A percentile compares a stretch with the other conserved stretches of the same genome.
These are phyloP conservation scores for Cabera pusaria DNA, from an alignment of 2,888 invertebrate species.

Conservation along the genomic window DNA sequence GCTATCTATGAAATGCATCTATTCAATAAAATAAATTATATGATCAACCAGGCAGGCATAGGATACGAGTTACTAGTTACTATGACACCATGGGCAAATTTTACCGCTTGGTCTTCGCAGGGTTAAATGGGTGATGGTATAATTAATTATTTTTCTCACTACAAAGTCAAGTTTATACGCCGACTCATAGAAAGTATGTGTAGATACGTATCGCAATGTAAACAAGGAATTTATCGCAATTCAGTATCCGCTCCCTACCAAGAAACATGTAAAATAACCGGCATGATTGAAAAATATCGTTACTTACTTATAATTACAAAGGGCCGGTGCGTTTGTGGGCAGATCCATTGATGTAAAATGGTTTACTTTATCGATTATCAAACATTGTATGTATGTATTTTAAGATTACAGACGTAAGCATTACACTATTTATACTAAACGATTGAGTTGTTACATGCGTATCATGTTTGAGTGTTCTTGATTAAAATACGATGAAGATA, in stretches of 20 bases:
- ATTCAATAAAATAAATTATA: too few species aligned
- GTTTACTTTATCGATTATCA: constrained; percentile 60
- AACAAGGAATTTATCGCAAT: constrained; percentile 60
- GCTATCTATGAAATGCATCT: too few species aligned
- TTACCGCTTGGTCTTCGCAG: constrained; percentile 5
- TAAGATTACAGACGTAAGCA: constrained; percentile 50
- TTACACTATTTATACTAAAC: constrained; percentile 44
- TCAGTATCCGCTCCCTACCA: constrained; percentile 58
- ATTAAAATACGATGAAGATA: constrained; percentile 37
- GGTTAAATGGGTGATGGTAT: too few species aligned
- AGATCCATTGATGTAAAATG: constrained; percentile 52
- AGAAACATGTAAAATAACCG: constrained; percentile 50
- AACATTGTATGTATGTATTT: constrained; percentile 50
- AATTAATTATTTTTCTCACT: constrained; percentile 18
- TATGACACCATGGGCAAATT: neutral
- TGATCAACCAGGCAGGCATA: too few species aligned
- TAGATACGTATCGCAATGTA: constrained; percentile 55
- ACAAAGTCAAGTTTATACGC: constrained; percentile 34
- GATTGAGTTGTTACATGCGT: constrained; percentile 49
- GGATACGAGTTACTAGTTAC: too few species aligned
- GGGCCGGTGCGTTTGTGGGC: constrained; percentile 25
- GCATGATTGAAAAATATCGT: constrained; percentile 37
- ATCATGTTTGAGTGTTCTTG: constrained; percentile 43
- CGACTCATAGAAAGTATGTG: constrained; percentile 48
- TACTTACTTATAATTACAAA: constrained; percentile 47